Percentiles rank a stretch among this genome's conserved stretches.
phyloP scores from a whole-genome alignment of 2,113 vertebrate species.

The Numenius arquata region DNA sequence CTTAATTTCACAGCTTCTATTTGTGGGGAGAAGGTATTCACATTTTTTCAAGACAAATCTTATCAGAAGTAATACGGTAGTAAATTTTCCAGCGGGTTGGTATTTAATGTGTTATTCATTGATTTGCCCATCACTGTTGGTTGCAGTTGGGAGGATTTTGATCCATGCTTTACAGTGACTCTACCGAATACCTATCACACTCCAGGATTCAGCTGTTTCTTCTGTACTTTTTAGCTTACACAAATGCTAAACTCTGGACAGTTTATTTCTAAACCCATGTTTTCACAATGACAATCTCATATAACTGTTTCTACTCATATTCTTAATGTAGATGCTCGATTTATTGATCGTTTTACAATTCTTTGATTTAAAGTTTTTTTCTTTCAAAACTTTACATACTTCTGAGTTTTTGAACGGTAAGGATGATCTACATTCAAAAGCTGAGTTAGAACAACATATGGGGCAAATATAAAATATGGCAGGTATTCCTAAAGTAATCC shows the following conservation, averaged over 20 bases:
- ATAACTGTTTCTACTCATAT: background rate
- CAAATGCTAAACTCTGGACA: background rate
- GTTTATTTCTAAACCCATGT: background rate
- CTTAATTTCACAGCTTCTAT: background rate
- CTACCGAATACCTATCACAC: background rate
- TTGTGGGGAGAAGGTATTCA: background rate
- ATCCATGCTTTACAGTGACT: background rate
- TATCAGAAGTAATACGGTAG: background rate
- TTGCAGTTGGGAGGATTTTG: background rate
- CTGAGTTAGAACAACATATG: background rate
- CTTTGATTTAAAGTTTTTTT: background rate
- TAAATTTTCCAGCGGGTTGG: background rate
- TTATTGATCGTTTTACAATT: background rate
- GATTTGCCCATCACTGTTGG: background rate
- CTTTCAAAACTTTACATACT: background rate
- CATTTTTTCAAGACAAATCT: background rate
- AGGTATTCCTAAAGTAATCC: background rate
- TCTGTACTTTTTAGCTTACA: background rate
- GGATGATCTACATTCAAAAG: background rate
- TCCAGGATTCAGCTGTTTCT: background rate
- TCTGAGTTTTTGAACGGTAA: background rate
- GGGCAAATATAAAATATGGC: background rate
- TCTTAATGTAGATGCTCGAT: background rate
- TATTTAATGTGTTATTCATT: background rate
- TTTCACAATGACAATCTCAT: background rate